A percentile compares a stretch with the other conserved stretches of the same genome.
Evolutionary conservation across 2,797 vertebrate genomes (phyloP).

Genomic region (Enoplosus armatus): DNA sequence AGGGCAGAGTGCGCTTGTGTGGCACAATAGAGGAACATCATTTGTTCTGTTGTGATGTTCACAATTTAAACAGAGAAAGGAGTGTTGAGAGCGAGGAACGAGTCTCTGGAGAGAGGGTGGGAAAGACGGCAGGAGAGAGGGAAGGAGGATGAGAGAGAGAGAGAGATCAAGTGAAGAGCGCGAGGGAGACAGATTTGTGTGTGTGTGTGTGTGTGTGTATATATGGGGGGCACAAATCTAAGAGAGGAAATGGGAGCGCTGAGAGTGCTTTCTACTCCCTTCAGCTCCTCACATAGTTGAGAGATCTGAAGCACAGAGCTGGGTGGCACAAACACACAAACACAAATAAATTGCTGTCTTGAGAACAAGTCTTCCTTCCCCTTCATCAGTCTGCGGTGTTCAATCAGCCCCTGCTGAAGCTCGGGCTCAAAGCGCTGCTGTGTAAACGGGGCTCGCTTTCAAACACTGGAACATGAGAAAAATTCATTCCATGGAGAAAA

Average conservation of each 20-base stretch:
- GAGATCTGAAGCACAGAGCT: conserved; percentile 74
- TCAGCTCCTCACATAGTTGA: conserved; percentile 66
- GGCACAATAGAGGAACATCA: conserved; percentile 70
- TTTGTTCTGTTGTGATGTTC: conserved; percentile 82
- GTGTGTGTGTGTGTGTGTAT: background rate
- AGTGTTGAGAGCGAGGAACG: conserved; percentile 68
- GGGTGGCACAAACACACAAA: conserved; percentile 77
- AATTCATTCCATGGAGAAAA: conserved; percentile 52
- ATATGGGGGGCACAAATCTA: conserved; percentile 61
- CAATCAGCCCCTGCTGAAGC: conserved; percentile 63
- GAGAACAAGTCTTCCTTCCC: conserved; percentile 71
- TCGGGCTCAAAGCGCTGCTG: conserved; percentile 58
- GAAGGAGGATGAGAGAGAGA: conserved; percentile 40
- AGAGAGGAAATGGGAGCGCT: conserved; percentile 72
- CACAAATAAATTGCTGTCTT: conserved; percentile 76
- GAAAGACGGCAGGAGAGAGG: conserved; percentile 46
- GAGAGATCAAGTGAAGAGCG: conserved; percentile 44
- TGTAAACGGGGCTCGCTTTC: conserved; percentile 63
- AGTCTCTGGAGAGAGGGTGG: conserved; percentile 68
- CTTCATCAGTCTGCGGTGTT: conserved; percentile 70
- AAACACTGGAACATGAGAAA: conserved; percentile 62
- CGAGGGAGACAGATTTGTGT: conserved; percentile 56
- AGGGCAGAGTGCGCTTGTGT: conserved; percentile 71
- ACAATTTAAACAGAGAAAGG: conserved; percentile 76
- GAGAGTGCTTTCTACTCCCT: conserved; percentile 71